Evolutionary conservation across 2,888 invertebrate genomes (phyloP), one percentile per base, ranked within the genome.

Genomic region (Synanthedon formicaeformis): DNA sequence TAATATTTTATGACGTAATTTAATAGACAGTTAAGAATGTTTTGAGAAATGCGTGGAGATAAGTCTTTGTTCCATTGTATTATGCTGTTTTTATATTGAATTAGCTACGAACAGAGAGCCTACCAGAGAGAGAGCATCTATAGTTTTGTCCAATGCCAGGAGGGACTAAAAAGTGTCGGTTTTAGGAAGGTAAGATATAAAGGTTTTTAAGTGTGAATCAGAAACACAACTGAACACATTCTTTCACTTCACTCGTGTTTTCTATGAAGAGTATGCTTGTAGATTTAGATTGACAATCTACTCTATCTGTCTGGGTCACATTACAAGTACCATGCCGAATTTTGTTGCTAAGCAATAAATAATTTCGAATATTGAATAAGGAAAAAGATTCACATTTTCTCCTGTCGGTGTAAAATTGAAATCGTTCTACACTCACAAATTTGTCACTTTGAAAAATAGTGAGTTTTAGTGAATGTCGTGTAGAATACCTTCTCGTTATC

Each of bases 1-100:
- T 77, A 75, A 80, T 81, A 79, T 78, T 81, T 80, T 75, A 81
- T 73, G 71, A 71, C 65, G 73, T 74, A 78, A 79, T 79, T 76
- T 79, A 77, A 78, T 75, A 76, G 69, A 70, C 67, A 72, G 69
- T 67, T 71, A 71, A 67, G 66, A 71, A 65, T 67, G 66, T 70
- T 73, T 67, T 69, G 66, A 67, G 63, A 60, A 8, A 18, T 60
- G 65, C 61, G 61, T 60, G 53, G 64, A 59, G 60, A 67, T 60
- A 63, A 61, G 60, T 62, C 61, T 60, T 61, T 53, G 54, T 55
- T 52, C 51, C 55, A 57, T 60, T 61, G 56, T 58, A 56, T 61
- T n/a, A 12, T 53, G 51, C 50, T 41, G 6, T 34, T 34, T 34
- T 34, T 8, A 5, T 3, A 18, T 18, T 8, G 34, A 34, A 34